Evolutionary conservation across 2,797 vertebrate genomes (phyloP), one percentile per base, ranked within the genome.

Genomic region (Threskiornis aethiopicus): DNA sequence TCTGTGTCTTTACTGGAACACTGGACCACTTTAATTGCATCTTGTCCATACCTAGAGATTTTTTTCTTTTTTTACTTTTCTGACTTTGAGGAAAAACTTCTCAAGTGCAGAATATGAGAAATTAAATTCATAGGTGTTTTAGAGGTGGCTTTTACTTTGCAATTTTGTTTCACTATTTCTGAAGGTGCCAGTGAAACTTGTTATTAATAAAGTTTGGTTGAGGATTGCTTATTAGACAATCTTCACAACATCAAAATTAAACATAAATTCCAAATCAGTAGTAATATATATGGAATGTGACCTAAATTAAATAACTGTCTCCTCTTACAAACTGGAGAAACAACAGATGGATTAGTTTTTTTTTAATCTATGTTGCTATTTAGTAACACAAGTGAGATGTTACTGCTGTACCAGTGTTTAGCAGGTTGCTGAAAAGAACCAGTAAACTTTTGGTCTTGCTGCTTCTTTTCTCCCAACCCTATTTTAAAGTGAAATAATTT

Each of bases 21-120:
- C 9, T 0, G 6, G 7, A 33, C 42, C 0, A 0, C 57, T 73
- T 78, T 31, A 9, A 64, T 16, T 2, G 0, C 31, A 49, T 35
- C 49, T 77, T 16, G 5, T 21, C 25, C 6, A 1, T 4, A 28
- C 12, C 16, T 37, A 6, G 22, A 73, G n/a, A 6, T 19, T 35
- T 11, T 39, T 31, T 47, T 22, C 29, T 25, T n/a, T 46, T 52
- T 64, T 28, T 51, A 13, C 41, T 87, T 84, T 22, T 21, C 16
- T 59, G 47, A 25, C 4, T 44, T 61, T 7, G 24, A 73, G 49
- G 57, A 39, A 66, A 70, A 95, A 16, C 9, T 15, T 72, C 10
- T 28, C 8, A 35, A 21, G 10, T 75, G 49, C 19, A 59, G 16
- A 61, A 84, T 19, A 25, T n/a, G 35, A 37, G 29, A 55, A 49